phyloP scores from a whole-genome alignment of 2,113 vertebrate species.

The Psittacara wagleri region DNA sequence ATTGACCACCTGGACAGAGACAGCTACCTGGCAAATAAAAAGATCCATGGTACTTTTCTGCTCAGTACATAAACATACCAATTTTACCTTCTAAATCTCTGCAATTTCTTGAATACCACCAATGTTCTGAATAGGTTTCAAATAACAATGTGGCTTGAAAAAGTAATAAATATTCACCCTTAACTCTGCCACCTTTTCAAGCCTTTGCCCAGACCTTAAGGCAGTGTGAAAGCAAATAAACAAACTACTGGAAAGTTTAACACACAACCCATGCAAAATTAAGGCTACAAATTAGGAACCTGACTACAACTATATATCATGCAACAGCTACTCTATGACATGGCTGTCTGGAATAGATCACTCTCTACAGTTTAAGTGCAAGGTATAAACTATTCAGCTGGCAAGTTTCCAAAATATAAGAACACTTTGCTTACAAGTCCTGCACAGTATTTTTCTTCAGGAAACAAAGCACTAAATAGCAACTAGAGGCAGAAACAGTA shows the following conservation, averaged over 20 bases:
- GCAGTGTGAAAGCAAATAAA: background rate
- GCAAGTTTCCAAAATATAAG: background rate
- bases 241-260: background rate
- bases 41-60: background rate
- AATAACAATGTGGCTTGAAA: background rate
- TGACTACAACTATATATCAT: background rate
- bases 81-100: background rate
- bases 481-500: constrained; percentile 39
- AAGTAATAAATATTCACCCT: background rate
- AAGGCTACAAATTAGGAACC: background rate
- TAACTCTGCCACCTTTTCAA: background rate
- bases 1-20: background rate
- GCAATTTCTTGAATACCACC: background rate
- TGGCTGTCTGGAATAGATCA: background rate
- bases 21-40: background rate
- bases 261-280: background rate
- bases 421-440: background rate
- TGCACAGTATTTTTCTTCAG: background rate
- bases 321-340: background rate
- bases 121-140: background rate
- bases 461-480: background rate
- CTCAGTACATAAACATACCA: background rate
- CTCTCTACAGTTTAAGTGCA: background rate
- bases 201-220: background rate
- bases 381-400: background rate